Evolutionary conservation across 2,888 invertebrate genomes (phyloP).

Genomic region (Drosophila diplacantha): DNA sequence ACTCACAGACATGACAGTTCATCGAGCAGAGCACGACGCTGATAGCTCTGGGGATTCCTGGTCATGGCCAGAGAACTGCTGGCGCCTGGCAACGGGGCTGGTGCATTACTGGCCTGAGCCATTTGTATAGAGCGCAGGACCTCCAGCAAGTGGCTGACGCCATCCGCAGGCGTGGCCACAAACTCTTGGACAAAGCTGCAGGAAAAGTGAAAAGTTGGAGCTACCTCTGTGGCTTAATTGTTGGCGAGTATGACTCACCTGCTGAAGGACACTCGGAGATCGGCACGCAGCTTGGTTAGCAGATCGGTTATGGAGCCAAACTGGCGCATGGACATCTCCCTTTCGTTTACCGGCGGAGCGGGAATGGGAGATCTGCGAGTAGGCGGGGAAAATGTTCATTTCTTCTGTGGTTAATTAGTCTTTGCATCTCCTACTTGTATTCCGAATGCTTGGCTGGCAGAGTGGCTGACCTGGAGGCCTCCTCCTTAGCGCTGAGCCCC

Average conservation of each 20-base stretch:
- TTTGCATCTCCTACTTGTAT: slow-evolving; percentile 70
- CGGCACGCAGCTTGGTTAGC: slow-evolving; percentile 90
- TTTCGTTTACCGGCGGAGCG: slow-evolving; percentile 81
- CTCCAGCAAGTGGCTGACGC: slow-evolving; percentile 89
- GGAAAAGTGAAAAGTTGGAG: background rate
- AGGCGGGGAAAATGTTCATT: rapidly evolving
- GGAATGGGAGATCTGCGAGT: slow-evolving; percentile 83
- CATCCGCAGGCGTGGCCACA: slow-evolving; percentile 91
- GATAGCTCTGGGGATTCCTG: slow-evolving; percentile 82
- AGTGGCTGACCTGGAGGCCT: slow-evolving; percentile 70
- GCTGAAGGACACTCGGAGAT: slow-evolving; percentile 90
- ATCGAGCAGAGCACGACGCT: slow-evolving; percentile 87
- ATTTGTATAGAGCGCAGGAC: slow-evolving; percentile 91
- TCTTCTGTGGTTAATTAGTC: rapidly evolving
- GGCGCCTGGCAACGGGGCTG: slow-evolving; percentile 57
- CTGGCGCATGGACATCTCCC: slow-evolving; percentile 92
- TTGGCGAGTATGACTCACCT: slow-evolving; percentile 82
- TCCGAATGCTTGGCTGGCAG: slow-evolving; percentile 76
- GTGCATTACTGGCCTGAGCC: slow-evolving; percentile 83
- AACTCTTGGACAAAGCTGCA: slow-evolving; percentile 94
- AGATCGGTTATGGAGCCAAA: slow-evolving; percentile 92
- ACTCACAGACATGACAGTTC: slow-evolving; percentile 90
- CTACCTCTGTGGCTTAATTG: no score
- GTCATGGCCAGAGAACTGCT: slow-evolving; percentile 74
- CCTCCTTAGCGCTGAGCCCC: slow-evolving; percentile 48